Conservation (phyloP, 2,113 vertebrate species). For the Addax nasomaculatus region DNA sequence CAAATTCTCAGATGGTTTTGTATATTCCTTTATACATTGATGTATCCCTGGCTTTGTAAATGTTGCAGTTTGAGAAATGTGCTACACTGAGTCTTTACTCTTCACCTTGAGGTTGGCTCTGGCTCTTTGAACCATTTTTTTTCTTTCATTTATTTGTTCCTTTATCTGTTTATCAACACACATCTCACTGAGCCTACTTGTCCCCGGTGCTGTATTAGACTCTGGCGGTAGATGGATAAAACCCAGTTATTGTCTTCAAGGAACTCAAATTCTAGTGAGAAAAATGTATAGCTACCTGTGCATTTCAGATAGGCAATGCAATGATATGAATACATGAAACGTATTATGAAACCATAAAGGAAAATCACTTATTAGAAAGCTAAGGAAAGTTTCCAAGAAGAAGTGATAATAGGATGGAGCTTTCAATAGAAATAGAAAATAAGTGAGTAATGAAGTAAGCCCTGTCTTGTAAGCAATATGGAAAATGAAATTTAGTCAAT, state of each 20-base stretch:
- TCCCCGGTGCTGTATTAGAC: background rate
- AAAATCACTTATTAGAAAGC: background rate
- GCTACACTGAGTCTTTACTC: background rate
- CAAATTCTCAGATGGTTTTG: background rate
- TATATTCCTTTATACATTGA: background rate
- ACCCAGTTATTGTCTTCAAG: background rate
- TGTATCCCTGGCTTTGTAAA: background rate
- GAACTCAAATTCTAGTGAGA: background rate
- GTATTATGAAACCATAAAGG: background rate
- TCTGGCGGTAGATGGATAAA: background rate
- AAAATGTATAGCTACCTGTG: background rate
- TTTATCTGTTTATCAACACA: background rate
- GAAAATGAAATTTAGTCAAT: background rate
- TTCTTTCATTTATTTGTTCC: background rate
- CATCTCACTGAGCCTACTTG: background rate
- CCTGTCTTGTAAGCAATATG: background rate
- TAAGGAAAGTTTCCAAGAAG: background rate
- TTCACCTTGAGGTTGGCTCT: background rate
- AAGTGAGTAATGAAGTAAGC: background rate
- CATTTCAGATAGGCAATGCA: background rate
- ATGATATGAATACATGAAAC: background rate
- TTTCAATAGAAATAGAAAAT: background rate
- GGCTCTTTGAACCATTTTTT: background rate
- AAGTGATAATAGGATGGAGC: background rate
- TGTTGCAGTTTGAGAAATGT: background rate